phyloP scores from a whole-genome alignment of 2,888 invertebrate species.

The Heliconius sara region DNA sequence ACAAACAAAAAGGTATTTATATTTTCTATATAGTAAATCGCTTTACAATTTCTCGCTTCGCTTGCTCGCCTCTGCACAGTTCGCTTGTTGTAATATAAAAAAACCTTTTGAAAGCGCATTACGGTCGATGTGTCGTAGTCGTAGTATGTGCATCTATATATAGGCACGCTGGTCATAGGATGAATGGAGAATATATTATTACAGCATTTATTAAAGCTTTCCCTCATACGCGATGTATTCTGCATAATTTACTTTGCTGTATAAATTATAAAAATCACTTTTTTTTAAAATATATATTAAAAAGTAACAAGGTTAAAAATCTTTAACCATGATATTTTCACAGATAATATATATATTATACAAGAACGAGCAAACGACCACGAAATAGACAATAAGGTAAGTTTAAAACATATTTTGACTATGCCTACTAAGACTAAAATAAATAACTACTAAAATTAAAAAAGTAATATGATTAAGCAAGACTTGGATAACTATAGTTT shows the following conservation, averaged over 20 bases:
- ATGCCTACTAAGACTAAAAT: background rate
- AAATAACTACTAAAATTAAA: background rate
- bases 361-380: constrained; percentile 33
- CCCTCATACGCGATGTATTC: background rate
- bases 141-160: too few relatives aligned
- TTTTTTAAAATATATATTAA: background rate
- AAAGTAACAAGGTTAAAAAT: background rate
- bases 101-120: background rate
- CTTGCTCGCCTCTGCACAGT: background rate
- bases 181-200: background rate
- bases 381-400: constrained; percentile 13
- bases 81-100: background rate
- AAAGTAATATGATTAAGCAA: too few relatives aligned
- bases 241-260: background rate
- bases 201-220: background rate
- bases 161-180: background rate
- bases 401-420: background rate
- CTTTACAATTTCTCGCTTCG: background rate
- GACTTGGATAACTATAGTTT: too few relatives aligned
- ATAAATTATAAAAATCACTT: background rate
- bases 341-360: constrained; percentile 39
- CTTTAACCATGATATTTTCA: constrained; percentile 7
- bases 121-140: background rate
- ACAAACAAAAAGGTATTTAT: constrained; percentile 54
- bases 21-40: background rate